These are phyloP conservation scores for Epinotia ramella DNA, from an alignment of 2,888 invertebrate species.

Conservation along the genomic window DNA sequence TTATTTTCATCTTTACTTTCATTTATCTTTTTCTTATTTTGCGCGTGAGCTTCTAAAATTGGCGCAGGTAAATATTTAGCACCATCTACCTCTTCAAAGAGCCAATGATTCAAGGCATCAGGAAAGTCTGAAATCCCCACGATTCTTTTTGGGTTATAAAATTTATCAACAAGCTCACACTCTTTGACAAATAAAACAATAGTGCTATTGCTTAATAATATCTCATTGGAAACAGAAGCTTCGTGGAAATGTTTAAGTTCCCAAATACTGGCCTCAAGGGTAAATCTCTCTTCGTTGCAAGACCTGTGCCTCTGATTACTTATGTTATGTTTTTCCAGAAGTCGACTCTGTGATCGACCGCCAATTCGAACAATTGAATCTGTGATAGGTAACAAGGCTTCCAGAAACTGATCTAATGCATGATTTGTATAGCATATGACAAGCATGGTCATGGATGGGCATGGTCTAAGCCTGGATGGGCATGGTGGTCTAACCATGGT, in stretches of 20 bases:
- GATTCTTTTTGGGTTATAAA: slow-evolving; percentile 49
- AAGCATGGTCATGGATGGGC: slow-evolving; percentile 86
- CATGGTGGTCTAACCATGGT: no score
- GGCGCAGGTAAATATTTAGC: neutral
- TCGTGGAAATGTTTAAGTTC: slow-evolving; percentile 6
- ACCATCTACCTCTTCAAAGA: slow-evolving; percentile 59
- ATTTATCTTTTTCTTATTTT: slow-evolving; percentile 47
- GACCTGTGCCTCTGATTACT: slow-evolving; percentile 65
- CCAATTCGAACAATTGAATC: slow-evolving; percentile 88
- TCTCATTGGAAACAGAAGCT: slow-evolving; percentile 1
- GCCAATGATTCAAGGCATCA: slow-evolving; percentile 63
- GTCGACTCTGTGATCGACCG: slow-evolving; percentile 86
- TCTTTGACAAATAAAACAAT: slow-evolving; percentile 51
- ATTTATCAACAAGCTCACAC: slow-evolving; percentile 49
- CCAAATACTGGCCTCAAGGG: slow-evolving; percentile 54
- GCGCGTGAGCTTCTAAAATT: slow-evolving; percentile 30
- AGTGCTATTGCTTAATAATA: slow-evolving; percentile 54
- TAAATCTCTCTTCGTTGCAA: slow-evolving; percentile 44
- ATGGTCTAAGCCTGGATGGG: no score
- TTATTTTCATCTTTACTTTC: slow-evolving; percentile 52
- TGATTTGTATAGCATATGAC: slow-evolving; percentile 94
- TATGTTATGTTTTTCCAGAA: slow-evolving; percentile 71
- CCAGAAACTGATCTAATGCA: slow-evolving; percentile 93
- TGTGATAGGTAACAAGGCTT: slow-evolving; percentile 86
- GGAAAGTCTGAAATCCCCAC: neutral